These are phyloP conservation scores for Conger conger DNA, from an alignment of 2,113 vertebrate species.

Conservation along the genomic window DNA sequence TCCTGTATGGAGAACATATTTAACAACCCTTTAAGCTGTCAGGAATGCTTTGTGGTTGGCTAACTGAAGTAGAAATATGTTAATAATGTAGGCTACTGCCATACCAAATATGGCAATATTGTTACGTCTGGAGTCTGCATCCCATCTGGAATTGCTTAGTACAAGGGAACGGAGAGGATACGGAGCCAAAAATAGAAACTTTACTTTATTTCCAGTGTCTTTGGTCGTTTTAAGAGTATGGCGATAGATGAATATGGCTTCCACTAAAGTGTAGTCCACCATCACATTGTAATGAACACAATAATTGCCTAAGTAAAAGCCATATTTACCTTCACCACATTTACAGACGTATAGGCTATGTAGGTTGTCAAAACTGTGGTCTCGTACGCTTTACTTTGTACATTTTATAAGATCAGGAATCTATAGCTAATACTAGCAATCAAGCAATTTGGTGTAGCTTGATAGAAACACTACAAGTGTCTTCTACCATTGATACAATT, in stretches of 20 bases:
- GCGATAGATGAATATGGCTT: background rate
- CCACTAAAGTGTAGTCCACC: background rate
- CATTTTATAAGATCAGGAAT: too few species aligned
- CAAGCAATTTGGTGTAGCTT: too few species aligned
- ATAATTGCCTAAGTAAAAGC: background rate
- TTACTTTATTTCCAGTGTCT: slow-evolving; percentile 58
- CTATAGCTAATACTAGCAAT: too few species aligned
- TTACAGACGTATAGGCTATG: too few species aligned
- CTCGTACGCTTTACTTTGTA: too few species aligned
- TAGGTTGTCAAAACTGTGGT: background rate
- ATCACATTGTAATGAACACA: background rate
- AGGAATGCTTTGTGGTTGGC: slow-evolving; percentile 96
- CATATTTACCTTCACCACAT: too few species aligned
- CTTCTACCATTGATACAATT: too few species aligned
- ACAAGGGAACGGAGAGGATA: slow-evolving; percentile 75
- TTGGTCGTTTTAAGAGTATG: background rate
- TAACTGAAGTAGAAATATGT: slow-evolving; percentile 93
- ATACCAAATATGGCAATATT: slow-evolving; percentile 99
- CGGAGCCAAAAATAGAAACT: slow-evolving; percentile 79
- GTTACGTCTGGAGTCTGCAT: slow-evolving; percentile 94
- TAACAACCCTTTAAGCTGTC: slow-evolving; percentile 94
- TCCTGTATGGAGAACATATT: slow-evolving; percentile 93
- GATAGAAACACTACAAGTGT: too few species aligned
- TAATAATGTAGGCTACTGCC: slow-evolving; percentile 97
- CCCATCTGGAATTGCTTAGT: slow-evolving; percentile 95